Conservation (phyloP, 2,888 invertebrate species). For the Thecophora atra region DNA sequence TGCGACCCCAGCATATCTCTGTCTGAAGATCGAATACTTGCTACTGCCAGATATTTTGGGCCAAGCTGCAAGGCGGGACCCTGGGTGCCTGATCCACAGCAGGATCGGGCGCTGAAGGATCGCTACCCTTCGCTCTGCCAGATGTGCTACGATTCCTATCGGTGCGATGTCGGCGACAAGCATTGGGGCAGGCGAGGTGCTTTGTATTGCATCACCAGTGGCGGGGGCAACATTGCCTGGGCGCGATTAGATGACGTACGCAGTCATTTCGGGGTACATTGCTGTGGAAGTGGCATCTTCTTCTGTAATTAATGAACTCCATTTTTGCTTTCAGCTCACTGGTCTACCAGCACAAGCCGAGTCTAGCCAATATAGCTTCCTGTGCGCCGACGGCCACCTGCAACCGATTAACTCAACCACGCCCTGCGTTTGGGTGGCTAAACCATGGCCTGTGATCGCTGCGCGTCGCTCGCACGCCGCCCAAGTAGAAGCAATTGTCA, state of each 20-base stretch:
- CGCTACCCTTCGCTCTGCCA: conserved; percentile 78
- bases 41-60: conserved; percentile 79
- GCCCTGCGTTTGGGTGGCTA: conserved; percentile 81
- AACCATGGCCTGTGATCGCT: conserved; percentile 81
- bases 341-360: conserved; percentile 62
- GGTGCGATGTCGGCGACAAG: conserved; percentile 75
- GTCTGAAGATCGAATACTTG: conserved; percentile 80
- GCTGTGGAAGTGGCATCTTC: not conserved
- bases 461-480: conserved; percentile 69
- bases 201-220: conserved; percentile 80
- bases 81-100: conserved; percentile 76
- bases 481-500: conserved; percentile 68
- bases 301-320: too few species aligned
- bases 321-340: conserved; percentile 53
- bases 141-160: conserved; percentile 72
- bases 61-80: conserved; percentile 86
- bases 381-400: conserved; percentile 80
- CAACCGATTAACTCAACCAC: conserved; percentile 69
- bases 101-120: conserved; percentile 73
- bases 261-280: conserved; percentile 73
- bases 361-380: conserved; percentile 72
- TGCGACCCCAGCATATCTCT: conserved; percentile 77
- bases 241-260: conserved; percentile 76
- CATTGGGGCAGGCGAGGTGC: conserved; percentile 87
- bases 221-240: conserved; percentile 85